Percentiles rank a stretch among this genome's conserved stretches.
phyloP scores from a whole-genome alignment of 2,888 invertebrate species.

The Mesoligia furuncula region DNA sequence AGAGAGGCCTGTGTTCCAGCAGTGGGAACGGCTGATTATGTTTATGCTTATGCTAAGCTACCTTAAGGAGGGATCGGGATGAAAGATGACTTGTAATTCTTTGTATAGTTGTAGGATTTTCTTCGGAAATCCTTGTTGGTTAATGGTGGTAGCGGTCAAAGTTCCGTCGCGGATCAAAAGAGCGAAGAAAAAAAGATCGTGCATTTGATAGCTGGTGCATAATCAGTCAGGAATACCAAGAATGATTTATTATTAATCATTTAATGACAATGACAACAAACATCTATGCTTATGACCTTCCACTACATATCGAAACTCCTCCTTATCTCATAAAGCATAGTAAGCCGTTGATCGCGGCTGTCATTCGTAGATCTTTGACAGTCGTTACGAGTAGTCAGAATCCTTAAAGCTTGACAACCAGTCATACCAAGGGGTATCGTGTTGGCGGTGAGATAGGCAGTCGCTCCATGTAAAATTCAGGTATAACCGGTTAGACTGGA shows the following conservation, averaged over 20 bases:
- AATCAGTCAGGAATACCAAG: neutral
- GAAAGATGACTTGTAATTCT: neutral
- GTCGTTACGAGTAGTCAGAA: neutral
- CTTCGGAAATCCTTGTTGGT: neutral
- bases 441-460: neutral
- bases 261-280: neutral
- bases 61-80: neutral
- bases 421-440: neutral
- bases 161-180: neutral
- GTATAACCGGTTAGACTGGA: neutral
- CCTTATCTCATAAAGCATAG: neutral
- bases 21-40: neutral
- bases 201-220: neutral
- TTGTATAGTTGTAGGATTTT: neutral
- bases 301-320: neutral
- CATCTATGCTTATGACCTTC: neutral
- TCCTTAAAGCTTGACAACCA: neutral
- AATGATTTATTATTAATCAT: neutral
- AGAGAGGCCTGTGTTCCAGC: neutral
- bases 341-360: neutral
- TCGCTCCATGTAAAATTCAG: neutral
- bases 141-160: neutral
- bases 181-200: neutral
- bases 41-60: constrained; percentile 8
- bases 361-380: neutral